Evolutionary conservation across 2,113 vertebrate species (phyloP).

Genomic region (Ophthalmolycus amberensis): DNA sequence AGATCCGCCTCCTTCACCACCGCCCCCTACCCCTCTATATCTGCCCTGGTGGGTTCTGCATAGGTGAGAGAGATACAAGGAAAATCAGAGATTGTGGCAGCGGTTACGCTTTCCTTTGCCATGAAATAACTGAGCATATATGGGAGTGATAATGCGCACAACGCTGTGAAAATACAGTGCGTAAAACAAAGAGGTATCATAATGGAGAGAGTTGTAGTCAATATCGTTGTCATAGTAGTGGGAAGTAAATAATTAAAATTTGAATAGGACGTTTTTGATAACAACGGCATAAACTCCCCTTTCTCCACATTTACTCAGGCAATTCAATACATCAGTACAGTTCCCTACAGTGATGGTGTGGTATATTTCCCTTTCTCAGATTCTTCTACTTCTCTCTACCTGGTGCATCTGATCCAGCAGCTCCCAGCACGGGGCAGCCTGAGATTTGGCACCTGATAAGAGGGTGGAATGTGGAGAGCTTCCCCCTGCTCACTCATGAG

Average conservation of each 20-base stretch:
- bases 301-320: not conserved
- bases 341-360: not conserved
- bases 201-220: not conserved
- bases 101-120: not conserved
- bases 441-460: conserved; percentile 12
- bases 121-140: not conserved
- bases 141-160: not conserved
- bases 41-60: not conserved
- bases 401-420: conserved; percentile 7
- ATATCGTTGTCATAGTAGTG: not conserved
- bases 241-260: not conserved
- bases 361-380: not conserved
- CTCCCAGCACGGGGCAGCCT: not conserved
- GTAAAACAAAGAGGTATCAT: not conserved
- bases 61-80: not conserved
- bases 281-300: not conserved
- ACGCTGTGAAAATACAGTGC: not conserved
- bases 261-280: not conserved
- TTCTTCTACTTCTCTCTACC: not conserved
- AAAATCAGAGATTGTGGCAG: not conserved
- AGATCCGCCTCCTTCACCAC: conserved; percentile 71
- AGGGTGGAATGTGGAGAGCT: conserved; percentile 20
- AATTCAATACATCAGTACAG: not conserved
- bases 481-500: conserved; percentile 6
- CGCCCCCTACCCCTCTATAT: not conserved